Conservation (phyloP, 2,888 invertebrate species). For the Epinotia ramella region DNA sequence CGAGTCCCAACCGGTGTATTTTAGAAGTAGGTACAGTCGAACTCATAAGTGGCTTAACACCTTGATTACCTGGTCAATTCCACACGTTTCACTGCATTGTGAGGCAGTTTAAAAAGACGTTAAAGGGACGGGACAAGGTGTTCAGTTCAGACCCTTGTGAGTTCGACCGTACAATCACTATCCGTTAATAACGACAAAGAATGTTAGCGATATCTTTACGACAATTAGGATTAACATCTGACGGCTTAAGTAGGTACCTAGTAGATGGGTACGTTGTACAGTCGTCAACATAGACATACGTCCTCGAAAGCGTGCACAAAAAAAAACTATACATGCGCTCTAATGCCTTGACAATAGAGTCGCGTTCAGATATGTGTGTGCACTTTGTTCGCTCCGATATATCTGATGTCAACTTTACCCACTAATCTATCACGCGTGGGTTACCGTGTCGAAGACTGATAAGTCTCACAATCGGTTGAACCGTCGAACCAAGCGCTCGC, state of each 20-base stretch:
- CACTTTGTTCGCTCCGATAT: neutral
- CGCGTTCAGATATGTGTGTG: neutral
- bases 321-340: neutral
- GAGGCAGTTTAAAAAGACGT: no score
- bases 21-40: no score
- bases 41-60: no score
- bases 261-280: conserved; percentile 20
- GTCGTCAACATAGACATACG: neutral
- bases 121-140: no score
- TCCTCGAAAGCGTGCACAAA: neutral
- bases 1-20: no score
- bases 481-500: conserved; percentile 10
- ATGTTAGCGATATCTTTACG: no score
- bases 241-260: conserved; percentile 12
- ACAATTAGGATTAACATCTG: neutral
- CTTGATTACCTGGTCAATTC: no score
- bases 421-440: conserved; percentile 33
- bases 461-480: conserved; percentile 21
- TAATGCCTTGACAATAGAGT: neutral
- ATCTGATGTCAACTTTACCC: neutral
- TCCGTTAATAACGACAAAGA: neutral
- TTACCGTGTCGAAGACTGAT: conserved; percentile 25
- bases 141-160: no score
- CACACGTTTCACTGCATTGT: no score
- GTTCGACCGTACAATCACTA: no score